phyloP scores from a whole-genome alignment of 2,888 invertebrate species.

The Oegoconia quadripuncta region DNA sequence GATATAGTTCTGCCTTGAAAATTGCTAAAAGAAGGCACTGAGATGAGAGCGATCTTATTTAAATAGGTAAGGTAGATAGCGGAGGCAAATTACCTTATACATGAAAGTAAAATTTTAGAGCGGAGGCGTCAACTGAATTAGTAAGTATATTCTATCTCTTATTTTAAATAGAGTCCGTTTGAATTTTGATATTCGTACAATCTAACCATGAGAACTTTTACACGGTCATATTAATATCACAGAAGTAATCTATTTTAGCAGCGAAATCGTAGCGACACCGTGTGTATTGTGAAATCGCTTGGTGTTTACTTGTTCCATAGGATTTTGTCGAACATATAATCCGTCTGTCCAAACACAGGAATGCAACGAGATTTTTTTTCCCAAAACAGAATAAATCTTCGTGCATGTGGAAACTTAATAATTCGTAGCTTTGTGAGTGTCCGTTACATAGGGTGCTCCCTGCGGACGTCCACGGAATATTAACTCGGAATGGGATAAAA shows the following conservation, averaged over 20 bases:
- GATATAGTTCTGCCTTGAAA: neutral
- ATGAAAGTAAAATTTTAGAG: conserved; percentile 21
- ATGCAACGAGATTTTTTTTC: conserved; percentile 26
- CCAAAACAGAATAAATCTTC: conserved; percentile 25
- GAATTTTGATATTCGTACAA: too few species aligned
- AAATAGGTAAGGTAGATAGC: conserved; percentile 43
- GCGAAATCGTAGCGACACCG: neutral
- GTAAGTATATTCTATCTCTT: too few species aligned
- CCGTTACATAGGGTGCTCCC: conserved; percentile 57
- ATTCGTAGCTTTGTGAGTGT: conserved; percentile 54
- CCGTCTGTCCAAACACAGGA: too few species aligned
- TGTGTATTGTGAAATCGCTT: neutral
- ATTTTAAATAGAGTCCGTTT: too few species aligned
- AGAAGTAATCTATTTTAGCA: too few species aligned
- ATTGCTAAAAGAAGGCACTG: conserved; percentile 25
- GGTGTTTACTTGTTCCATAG: too few species aligned
- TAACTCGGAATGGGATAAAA: conserved; percentile 70
- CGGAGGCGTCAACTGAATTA: neutral
- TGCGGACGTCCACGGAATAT: conserved; percentile 65
- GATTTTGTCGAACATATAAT: too few species aligned
- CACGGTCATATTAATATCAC: too few species aligned
- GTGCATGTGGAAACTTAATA: conserved; percentile 36
- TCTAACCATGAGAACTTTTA: too few species aligned
- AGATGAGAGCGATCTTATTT: conserved; percentile 43
- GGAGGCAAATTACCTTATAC: conserved; percentile 42